Conservation (phyloP, 2,797 vertebrate genomes). For the Anabacerthia variegaticeps region DNA sequence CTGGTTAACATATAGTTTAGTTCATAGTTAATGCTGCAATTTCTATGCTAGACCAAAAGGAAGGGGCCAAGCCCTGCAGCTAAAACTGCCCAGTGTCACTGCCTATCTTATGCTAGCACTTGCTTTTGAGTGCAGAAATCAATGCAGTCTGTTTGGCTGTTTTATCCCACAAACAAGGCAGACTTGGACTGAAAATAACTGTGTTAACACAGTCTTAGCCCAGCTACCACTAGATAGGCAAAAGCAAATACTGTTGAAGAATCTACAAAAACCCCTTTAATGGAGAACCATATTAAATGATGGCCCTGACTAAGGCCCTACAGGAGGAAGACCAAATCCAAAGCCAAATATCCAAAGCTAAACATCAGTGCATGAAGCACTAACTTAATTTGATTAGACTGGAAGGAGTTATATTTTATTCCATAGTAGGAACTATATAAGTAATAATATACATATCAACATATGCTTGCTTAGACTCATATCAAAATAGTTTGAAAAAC, state of each 20-base stretch:
- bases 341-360: background rate
- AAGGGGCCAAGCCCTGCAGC: background rate
- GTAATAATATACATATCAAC: background rate
- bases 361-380: background rate
- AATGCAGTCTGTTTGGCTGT: background rate
- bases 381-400: background rate
- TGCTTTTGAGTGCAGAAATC: background rate
- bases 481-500: background rate
- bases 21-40: background rate
- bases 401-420: background rate
- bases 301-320: background rate
- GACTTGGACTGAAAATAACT: background rate
- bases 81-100: background rate
- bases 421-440: background rate
- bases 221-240: background rate
- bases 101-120: background rate
- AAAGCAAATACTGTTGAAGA: background rate
- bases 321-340: background rate
- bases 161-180: background rate
- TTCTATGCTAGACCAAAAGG: background rate
- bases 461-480: background rate
- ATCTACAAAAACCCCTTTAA: fast-evolving
- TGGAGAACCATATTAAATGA: background rate
- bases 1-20: background rate
- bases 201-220: background rate